These are phyloP conservation scores for Penaeus indicus DNA, from an alignment of 1,140 invertebrate species.

Conservation along the genomic window DNA sequence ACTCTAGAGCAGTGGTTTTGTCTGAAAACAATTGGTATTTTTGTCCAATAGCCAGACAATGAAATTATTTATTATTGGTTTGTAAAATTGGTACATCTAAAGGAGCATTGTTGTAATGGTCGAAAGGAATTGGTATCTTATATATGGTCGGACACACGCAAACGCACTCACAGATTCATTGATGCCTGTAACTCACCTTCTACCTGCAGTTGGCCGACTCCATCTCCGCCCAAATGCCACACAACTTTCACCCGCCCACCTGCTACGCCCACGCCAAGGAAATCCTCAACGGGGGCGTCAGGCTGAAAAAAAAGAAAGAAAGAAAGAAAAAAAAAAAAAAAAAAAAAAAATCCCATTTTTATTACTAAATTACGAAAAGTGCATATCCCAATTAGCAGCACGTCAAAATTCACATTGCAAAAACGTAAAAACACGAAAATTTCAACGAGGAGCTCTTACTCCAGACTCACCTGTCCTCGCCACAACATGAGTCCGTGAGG, in stretches of 20 bases:
- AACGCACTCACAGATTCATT: too few species aligned
- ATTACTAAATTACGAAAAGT: not conserved
- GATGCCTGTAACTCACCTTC: not conserved
- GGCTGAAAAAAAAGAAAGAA: slow-evolving; percentile 26
- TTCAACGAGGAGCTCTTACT: too few species aligned
- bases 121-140: too few species aligned
- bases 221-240: slow-evolving; percentile 47
- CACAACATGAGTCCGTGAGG: slow-evolving; percentile 39
- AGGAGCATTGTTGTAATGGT: too few species aligned
- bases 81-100: too few species aligned
- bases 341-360: not conserved
- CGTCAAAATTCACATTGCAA: too few species aligned
- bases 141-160: too few species aligned
- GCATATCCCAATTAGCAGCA: not conserved
- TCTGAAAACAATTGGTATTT: too few species aligned
- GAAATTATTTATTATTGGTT: not conserved
- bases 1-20: too few species aligned
- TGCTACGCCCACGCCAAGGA: slow-evolving; percentile 37
- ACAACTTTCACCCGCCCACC: slow-evolving; percentile 43
- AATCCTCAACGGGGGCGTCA: slow-evolving; percentile 29
- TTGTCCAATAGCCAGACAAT: not conserved
- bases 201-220: slow-evolving; percentile 8
- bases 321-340: too few species aligned
- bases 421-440: too few species aligned
- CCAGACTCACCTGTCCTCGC: slow-evolving; percentile 40